These are phyloP conservation scores for Eurois occulta DNA, from an alignment of 2,888 invertebrate genomes.

Conservation along the genomic window DNA sequence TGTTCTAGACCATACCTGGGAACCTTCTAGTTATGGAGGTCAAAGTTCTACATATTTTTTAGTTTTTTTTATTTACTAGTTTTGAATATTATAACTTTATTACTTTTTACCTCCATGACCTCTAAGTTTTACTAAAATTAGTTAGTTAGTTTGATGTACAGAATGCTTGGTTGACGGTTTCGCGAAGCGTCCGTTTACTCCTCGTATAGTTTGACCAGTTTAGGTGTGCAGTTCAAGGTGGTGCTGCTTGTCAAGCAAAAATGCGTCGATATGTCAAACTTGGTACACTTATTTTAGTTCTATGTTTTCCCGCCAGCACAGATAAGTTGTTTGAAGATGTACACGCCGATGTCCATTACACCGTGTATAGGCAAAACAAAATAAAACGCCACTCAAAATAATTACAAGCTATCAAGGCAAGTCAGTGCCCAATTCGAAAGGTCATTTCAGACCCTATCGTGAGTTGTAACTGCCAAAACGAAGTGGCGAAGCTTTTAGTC, in stretches of 20 bases:
- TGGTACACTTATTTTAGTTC: neutral
- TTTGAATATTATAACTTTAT: too few species aligned
- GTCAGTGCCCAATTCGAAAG: slow-evolving; percentile 44
- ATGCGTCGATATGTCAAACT: neutral
- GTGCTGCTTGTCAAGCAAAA: neutral
- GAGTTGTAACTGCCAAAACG: slow-evolving; percentile 46
- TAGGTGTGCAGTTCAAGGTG: too few species aligned
- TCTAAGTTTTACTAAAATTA: too few species aligned
- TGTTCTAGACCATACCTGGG: too few species aligned
- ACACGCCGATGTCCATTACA: neutral
- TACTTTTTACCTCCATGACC: too few species aligned
- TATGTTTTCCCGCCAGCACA: neutral
- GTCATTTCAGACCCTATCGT: slow-evolving; percentile 46
- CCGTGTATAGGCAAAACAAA: slow-evolving; percentile 6
- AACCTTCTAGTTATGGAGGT: too few species aligned
- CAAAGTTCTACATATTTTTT: too few species aligned
- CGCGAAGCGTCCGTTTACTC: too few species aligned
- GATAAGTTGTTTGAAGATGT: neutral
- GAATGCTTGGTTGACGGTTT: too few species aligned
- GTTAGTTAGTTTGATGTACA: too few species aligned
- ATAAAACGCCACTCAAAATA: slow-evolving; percentile 36
- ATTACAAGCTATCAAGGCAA: slow-evolving; percentile 27
- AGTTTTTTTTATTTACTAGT: too few species aligned
- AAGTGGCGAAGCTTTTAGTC: slow-evolving; percentile 48
- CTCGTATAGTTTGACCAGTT: too few species aligned